A percentile compares a stretch with the other conserved stretches of the same genome.
phyloP scores from a whole-genome alignment of 2,797 vertebrate genomes.

The Atherinosoma microstoma region DNA sequence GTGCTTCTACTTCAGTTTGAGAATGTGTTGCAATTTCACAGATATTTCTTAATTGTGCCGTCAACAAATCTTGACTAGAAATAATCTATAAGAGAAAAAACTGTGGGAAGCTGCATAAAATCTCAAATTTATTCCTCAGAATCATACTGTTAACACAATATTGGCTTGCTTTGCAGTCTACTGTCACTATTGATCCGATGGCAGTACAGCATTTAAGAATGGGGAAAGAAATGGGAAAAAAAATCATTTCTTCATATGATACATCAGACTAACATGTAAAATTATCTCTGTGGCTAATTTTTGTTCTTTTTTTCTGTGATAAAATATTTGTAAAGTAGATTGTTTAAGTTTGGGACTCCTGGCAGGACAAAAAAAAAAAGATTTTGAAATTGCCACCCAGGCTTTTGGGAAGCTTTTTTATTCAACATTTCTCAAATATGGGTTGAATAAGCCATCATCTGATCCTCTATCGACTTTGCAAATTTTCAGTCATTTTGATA shows the following conservation, averaged over 20 bases:
- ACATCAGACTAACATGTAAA: neutral
- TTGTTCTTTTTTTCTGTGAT: neutral
- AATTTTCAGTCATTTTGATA: slow-evolving; percentile 9
- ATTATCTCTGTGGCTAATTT: neutral
- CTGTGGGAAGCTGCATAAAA: neutral
- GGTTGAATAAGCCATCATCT: neutral
- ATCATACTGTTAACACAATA: neutral
- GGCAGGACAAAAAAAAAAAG: neutral
- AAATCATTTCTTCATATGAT: neutral
- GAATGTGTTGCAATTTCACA: slow-evolving; percentile 33
- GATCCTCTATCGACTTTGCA: neutral
- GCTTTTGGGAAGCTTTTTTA: neutral
- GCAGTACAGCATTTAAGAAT: neutral
- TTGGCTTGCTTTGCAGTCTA: neutral
- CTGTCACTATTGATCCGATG: neutral
- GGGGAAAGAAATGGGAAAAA: neutral
- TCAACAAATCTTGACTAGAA: slow-evolving; percentile 1
- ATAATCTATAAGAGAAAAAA: neutral
- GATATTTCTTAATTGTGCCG: slow-evolving; percentile 25
- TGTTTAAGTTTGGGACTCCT: neutral
- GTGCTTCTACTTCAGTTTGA: neutral
- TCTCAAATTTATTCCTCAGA: neutral
- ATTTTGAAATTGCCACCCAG: neutral
- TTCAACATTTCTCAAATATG: neutral
- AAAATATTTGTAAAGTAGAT: neutral